Base-by-base conservation (phyloP, 2,888 invertebrate genomes). In the Cylloceria caligata region DNA sequence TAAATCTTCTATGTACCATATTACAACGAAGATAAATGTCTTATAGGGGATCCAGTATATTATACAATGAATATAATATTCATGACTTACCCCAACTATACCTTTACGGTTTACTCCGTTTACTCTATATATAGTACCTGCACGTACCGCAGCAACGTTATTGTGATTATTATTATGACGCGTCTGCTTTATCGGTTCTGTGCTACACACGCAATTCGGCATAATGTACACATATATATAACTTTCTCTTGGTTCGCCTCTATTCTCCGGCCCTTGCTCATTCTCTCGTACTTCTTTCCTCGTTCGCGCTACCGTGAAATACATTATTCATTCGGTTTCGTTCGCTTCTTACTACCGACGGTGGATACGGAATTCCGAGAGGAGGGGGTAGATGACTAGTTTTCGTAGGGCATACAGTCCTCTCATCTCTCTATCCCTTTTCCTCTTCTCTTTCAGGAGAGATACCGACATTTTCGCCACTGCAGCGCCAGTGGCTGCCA, bases 301-400 rank as follows among this genome's bases (percentile, higher is more conserved):
- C 77, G 45, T 77, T 83, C 69, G 71, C 9, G 85, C 86, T 80
- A 73, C 82, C 83, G 87, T 87, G 87, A 87, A 88, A 92, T 91
- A 90, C 90, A 91, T 92, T 92, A 92, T 91, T 92, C 91, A 92
- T 90, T 82, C 87, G 88, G 85, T 83, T 87, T 88, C 86, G 88
- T 88, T 88, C 86, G 87, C 86, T 89, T 90, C 88, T 89, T 88
- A 88, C 87, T 78, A 67, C 79, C 67, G 72, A 45, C 78, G 80
- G 49, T 34, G 60, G 6, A 30, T 55, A 47, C 72, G 19, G 69
- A 69, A 69, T 75, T 65, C 69, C 64, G 65, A 9, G 60, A 60
- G 74, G n/a, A 16, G 19, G 60, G 7, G 13, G 30, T 27, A 27
- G 13, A n/a, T n/a, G 57, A n/a, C 60, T 34, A 36, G 30, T 60